A percentile compares a stretch with the other conserved stretches of the same genome.
Evolutionary conservation across 2,797 vertebrate genomes (phyloP).

Genomic region (Anas bahamensis): DNA sequence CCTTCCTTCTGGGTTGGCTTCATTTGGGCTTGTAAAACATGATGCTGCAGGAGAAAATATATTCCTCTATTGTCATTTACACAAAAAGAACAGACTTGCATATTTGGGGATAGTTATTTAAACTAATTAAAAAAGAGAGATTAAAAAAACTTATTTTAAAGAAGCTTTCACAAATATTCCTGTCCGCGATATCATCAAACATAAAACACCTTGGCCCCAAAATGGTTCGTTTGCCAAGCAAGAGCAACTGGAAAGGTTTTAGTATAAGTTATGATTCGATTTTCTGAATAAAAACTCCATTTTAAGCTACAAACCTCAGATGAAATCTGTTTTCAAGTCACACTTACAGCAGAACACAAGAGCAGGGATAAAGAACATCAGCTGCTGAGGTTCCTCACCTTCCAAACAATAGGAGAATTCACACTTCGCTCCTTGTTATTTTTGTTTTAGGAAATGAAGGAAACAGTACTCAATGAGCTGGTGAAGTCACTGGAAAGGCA

Average conservation of each 20-base stretch:
- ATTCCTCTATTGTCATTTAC: constrained; percentile 26
- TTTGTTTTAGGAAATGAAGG: constrained; percentile 5
- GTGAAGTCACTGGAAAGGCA: background rate
- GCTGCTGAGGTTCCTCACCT: background rate
- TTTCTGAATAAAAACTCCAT: background rate
- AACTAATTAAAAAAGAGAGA: background rate
- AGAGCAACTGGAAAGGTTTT: background rate
- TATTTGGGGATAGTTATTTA: constrained; percentile 37
- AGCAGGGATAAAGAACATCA: background rate
- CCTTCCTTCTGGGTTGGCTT: background rate
- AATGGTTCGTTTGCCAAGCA: background rate
- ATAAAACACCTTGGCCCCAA: background rate
- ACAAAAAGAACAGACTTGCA: constrained; percentile 23
- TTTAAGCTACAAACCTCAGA: background rate
- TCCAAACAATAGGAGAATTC: background rate
- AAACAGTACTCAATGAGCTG: background rate
- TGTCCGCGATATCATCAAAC: background rate
- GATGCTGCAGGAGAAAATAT: constrained; percentile 11
- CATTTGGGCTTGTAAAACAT: background rate
- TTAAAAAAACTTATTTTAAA: constrained; percentile 7
- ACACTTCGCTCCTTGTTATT: background rate
- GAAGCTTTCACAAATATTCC: background rate
- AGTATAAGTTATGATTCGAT: background rate
- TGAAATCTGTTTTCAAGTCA: background rate
- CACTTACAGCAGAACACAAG: background rate